Base-by-base conservation (phyloP, 1,140 invertebrate species). In the Anagrus nilaparvatae region DNA sequence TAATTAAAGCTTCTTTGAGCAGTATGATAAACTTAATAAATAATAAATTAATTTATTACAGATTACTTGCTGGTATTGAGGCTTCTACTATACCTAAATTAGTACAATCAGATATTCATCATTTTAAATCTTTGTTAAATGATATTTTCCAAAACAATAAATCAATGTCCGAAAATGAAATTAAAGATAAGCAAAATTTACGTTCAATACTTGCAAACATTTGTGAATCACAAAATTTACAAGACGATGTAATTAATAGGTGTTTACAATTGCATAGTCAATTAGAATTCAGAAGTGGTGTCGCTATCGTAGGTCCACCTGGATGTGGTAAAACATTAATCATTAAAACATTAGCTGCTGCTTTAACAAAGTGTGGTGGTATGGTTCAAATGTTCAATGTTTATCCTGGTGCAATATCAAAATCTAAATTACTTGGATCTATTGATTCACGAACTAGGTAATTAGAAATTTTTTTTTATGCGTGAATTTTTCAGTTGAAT, bases 251-350 rank as follows among this genome's bases (percentile, higher is more conserved):
- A 75, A 75, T 87, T 8, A 77, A 80, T 55, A 96, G 97, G 71
- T 87, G 89, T 51, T 60, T 95, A 27, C 93, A 99, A 65, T 64
- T 99, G n/a, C 82, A 94, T 61, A 92, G 97, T 59, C 95, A 99
- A 62, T 62, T 99, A 7, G 78, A 86, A 57, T 93, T 94, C 69
- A 77, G 97, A 54, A 97, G 93, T 76, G 97, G 97, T 5, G 93
- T 99, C 0, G 93, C 93, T 0, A 76, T 99, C 10, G 90, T 99
- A 5, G 97, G 96, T 0, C 91, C 93, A 5, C 82, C 90, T 4
- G 84, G 86, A 25, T 87, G 87, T 30, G 96, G 97, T 3, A 99
- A 99, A 71, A 85, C 87, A 6, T 87, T 89, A 1, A 71, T 99
- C 2, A 84, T 89, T 65, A 75, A 76, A 52, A 61, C 95, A 32